A percentile compares a stretch with the other conserved stretches of the same genome.
Evolutionary conservation across 2,888 invertebrate genomes (phyloP).

Genomic region (Limnephilus lunatus): DNA sequence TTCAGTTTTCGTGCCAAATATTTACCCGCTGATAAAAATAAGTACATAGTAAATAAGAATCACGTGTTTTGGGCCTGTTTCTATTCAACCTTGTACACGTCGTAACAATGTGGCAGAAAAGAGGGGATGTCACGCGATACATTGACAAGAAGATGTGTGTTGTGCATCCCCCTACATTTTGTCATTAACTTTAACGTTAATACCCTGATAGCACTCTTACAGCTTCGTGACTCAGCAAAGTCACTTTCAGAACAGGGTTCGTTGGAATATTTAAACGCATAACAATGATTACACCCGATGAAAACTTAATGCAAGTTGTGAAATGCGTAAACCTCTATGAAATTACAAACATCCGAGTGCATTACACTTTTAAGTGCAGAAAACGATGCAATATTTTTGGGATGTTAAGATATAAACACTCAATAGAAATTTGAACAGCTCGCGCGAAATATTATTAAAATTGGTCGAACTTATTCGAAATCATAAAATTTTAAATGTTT

Average conservation of each 20-base stretch:
- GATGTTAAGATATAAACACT: background rate
- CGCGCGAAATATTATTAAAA: background rate
- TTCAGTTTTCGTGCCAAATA: background rate
- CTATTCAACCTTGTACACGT: slow-evolving; percentile 2
- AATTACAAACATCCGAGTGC: slow-evolving; percentile 18
- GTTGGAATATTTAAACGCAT: background rate
- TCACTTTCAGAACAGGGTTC: background rate
- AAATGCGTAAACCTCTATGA: background rate
- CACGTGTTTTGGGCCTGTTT: background rate
- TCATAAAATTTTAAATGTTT: background rate
- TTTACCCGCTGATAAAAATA: background rate
- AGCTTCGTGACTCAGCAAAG: background rate
- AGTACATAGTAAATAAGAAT: background rate
- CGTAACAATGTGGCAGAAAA: background rate
- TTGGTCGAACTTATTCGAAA: background rate
- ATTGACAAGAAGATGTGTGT: background rate
- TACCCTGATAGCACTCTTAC: background rate
- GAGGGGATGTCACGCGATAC: background rate
- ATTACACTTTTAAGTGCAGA: background rate
- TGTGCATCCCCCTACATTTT: background rate
- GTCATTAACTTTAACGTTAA: background rate
- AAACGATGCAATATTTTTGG: background rate
- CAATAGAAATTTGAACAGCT: background rate
- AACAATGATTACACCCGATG: background rate
- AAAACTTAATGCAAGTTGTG: background rate